Evolutionary conservation across 2,797 vertebrate genomes (phyloP).

Genomic region (Takifugu rubripes): DNA sequence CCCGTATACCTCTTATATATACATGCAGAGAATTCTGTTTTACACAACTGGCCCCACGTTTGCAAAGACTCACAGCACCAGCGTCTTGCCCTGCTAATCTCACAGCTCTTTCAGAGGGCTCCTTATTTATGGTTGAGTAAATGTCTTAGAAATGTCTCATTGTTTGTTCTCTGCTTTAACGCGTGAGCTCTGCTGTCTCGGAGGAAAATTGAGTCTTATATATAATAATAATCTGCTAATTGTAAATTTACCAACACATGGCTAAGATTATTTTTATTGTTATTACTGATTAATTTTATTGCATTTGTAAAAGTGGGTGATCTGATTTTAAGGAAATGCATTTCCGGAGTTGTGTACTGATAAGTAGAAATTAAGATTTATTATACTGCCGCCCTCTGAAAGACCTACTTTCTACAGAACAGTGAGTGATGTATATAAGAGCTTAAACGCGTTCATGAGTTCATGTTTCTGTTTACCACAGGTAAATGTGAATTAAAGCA

Average conservation of each 20-base stretch:
- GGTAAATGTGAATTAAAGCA: slow-evolving; percentile 68
- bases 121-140: slow-evolving; percentile 55
- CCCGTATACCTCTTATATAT: slow-evolving; percentile 11
- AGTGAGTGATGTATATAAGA: slow-evolving; percentile 60
- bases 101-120: slow-evolving; percentile 24
- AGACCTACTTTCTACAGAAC: slow-evolving; percentile 29
- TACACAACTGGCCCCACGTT: slow-evolving; percentile 3
- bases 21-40: slow-evolving; percentile 8
- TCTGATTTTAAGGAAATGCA: slow-evolving; percentile 33
- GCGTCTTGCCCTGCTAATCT: slow-evolving; percentile 1
- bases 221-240: slow-evolving; percentile 11
- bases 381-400: slow-evolving; percentile 28
- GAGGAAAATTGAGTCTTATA: slow-evolving; percentile 7
- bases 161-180: slow-evolving; percentile 41
- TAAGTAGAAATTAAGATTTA: slow-evolving; percentile 27
- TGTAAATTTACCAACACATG: slow-evolving; percentile 49
- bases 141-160: slow-evolving; percentile 13
- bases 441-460: slow-evolving; percentile 41
- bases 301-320: slow-evolving; percentile 38
- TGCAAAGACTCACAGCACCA: slow-evolving; percentile 3
- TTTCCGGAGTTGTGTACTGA: slow-evolving; percentile 28
- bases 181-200: slow-evolving; percentile 32
- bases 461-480: slow-evolving; percentile 71
- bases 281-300: slow-evolving; percentile 33
- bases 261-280: slow-evolving; percentile 18